A percentile compares a stretch with the other conserved stretches of the same genome.
These are phyloP conservation scores for Drosophila murphyi DNA, from an alignment of 1,140 invertebrate species.

Conservation along the genomic window DNA sequence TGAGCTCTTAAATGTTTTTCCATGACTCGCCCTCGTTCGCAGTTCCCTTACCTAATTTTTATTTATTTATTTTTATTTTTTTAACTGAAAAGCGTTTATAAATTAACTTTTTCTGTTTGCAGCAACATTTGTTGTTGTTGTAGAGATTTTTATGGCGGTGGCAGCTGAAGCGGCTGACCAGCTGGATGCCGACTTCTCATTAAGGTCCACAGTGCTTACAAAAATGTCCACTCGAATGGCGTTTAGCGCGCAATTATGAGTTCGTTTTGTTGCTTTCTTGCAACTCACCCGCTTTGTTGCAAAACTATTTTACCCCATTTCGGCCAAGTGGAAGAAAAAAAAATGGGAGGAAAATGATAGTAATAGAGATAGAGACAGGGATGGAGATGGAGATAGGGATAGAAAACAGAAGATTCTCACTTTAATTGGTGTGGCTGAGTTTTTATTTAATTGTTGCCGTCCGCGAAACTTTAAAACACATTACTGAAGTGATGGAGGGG, in stretches of 20 bases:
- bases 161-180: constrained; percentile 40
- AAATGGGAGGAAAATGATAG: neutral
- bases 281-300: constrained; percentile 21
- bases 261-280: constrained; percentile 30
- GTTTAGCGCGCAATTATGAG: constrained; percentile 79
- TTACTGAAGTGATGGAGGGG: neutral
- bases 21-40: neutral
- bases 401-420: constrained; percentile 19
- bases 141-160: constrained; percentile 34
- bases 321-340: constrained; percentile 6
- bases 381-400: constrained; percentile 2
- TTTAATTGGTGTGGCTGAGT: constrained; percentile 67
- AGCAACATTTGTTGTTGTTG: constrained; percentile 26
- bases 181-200: constrained; percentile 44
- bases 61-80: constrained; percentile 1
- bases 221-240: constrained; percentile 79
- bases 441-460: constrained; percentile 40
- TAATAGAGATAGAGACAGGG: constrained; percentile 2
- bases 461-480: constrained; percentile 52
- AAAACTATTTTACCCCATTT: constrained; percentile 40
- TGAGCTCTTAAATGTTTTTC: constrained; percentile 2
- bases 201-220: constrained; percentile 47
- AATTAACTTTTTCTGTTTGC: constrained; percentile 35
- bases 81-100: constrained; percentile 38
- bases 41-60: constrained; percentile 30